phyloP scores from a whole-genome alignment of 2,113 vertebrate species.

The Brachirus orientalis region DNA sequence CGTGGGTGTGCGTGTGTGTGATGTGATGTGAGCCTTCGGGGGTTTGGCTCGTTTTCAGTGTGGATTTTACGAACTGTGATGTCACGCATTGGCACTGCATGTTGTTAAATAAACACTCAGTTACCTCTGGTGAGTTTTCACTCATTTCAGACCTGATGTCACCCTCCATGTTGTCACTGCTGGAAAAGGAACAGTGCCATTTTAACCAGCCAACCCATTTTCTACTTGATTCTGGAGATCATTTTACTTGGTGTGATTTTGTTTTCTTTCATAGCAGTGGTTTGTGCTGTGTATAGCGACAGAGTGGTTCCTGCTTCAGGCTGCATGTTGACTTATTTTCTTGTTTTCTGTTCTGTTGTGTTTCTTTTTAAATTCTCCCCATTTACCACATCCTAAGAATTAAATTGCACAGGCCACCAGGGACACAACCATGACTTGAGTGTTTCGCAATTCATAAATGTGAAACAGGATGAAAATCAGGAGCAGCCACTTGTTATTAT shows the following conservation, averaged over 20 bases:
- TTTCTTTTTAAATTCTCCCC: conserved; percentile 17
- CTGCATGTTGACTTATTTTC: conserved; percentile 3
- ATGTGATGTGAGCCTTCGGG: conserved; percentile 1
- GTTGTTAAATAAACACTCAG: conserved; percentile 25
- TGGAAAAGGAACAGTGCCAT: conserved; percentile 3
- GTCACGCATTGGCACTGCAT: conserved; percentile 14
- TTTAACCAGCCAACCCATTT: conserved; percentile 11
- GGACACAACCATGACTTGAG: conserved; percentile 8
- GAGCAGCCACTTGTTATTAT: conserved; percentile 12
- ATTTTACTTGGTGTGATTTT: conserved; percentile 19
- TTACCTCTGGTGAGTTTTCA: conserved; percentile 32
- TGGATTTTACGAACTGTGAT: conserved; percentile 35
- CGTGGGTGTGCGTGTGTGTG: too few relatives aligned
- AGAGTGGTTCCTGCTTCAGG: background rate
- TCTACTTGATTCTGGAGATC: conserved; percentile 2
- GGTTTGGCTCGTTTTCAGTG: conserved; percentile 15
- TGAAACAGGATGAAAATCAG: background rate
- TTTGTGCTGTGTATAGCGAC: background rate
- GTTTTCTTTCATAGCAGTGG: conserved; percentile 15
- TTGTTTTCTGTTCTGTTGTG: background rate
- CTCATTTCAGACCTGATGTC: conserved; percentile 20
- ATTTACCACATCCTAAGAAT: conserved; percentile 24
- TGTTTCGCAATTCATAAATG: background rate
- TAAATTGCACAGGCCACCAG: conserved; percentile 26
- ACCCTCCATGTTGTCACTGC: conserved; percentile 1